A percentile compares a stretch with the other conserved stretches of the same genome.
phyloP scores from a whole-genome alignment of 2,888 invertebrate species.

The Hesperia comma region DNA sequence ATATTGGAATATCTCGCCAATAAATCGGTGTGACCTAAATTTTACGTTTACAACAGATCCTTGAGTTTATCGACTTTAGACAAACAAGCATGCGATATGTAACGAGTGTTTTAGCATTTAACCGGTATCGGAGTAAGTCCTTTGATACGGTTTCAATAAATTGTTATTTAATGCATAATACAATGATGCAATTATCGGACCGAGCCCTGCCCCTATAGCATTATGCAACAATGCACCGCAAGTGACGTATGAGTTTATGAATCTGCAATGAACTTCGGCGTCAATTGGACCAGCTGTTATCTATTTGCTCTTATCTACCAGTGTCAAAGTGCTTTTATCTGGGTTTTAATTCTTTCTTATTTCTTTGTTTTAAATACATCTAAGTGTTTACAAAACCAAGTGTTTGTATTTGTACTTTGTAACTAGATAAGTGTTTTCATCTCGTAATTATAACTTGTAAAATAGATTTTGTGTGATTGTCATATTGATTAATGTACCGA shows the following conservation, averaged over 20 bases:
- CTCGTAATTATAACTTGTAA: too few species aligned
- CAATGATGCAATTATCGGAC: conserved; percentile 25
- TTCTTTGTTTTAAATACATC: too few species aligned
- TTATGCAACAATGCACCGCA: conserved; percentile 27
- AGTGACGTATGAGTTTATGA: conserved; percentile 11
- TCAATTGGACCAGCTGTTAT: conserved; percentile 1
- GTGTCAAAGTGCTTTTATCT: conserved; percentile 22
- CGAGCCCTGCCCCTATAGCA: conserved; percentile 31
- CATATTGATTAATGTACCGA: too few species aligned
- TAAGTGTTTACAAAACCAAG: background rate
- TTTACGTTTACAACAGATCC: conserved; percentile 60
- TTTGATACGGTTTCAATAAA: conserved; percentile 30
- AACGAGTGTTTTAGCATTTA: conserved; percentile 38
- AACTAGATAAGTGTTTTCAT: too few species aligned
- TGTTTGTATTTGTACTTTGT: background rate
- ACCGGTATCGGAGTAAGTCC: conserved; percentile 18
- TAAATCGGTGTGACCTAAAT: conserved; percentile 76
- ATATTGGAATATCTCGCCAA: conserved; percentile 60
- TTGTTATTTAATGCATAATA: conserved; percentile 30
- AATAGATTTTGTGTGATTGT: too few species aligned
- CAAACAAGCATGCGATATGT: conserved; percentile 49
- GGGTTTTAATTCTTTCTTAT: background rate
- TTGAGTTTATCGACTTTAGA: conserved; percentile 71
- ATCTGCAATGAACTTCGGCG: conserved; percentile 16
- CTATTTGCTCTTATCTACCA: conserved; percentile 10